These are phyloP conservation scores for Spinus olivaceus DNA, from an alignment of 2,797 vertebrate genomes.

Conservation along the genomic window DNA sequence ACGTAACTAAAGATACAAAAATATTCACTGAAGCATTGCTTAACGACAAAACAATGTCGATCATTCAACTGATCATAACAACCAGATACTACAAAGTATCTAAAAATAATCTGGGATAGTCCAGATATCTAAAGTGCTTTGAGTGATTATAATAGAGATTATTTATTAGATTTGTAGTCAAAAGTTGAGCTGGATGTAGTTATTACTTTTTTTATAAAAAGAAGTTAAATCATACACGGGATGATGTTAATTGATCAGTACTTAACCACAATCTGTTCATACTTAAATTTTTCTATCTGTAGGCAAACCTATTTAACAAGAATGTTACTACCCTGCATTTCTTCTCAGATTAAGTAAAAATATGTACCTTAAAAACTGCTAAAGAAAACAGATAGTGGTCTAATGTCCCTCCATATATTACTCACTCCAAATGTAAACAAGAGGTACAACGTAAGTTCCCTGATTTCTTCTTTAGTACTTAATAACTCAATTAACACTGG, in stretches of 20 bases:
- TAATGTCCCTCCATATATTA: slow-evolving; percentile 40
- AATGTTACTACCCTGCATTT: slow-evolving; percentile 49
- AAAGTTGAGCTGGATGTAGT: slow-evolving; percentile 33
- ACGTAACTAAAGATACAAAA: slow-evolving; percentile 71
- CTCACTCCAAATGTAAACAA: slow-evolving; percentile 74
- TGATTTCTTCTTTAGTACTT: slow-evolving; percentile 63
- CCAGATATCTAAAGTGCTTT: slow-evolving; percentile 98
- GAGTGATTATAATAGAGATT: slow-evolving; percentile 73
- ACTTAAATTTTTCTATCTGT: slow-evolving; percentile 26
- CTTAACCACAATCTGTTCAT: slow-evolving; percentile 18
- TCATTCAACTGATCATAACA: slow-evolving; percentile 99
- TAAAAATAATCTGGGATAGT: slow-evolving; percentile 86
- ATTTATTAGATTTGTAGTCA: slow-evolving; percentile 49
- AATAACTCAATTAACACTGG: slow-evolving; percentile 40
- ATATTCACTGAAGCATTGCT: slow-evolving; percentile 71
- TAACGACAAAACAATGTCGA: slow-evolving; percentile 79
- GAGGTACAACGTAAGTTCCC: slow-evolving; percentile 61
- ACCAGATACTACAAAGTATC: slow-evolving; percentile 92
- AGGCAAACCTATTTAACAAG: slow-evolving; percentile 28
- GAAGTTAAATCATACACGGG: not conserved
- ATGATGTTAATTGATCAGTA: slow-evolving; percentile 15
- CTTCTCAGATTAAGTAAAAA: slow-evolving; percentile 44
- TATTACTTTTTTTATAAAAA: not conserved
- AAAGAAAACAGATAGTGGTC: slow-evolving; percentile 55
- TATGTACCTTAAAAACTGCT: slow-evolving; percentile 46